A percentile compares a stretch with the other conserved stretches of the same genome.
Evolutionary conservation across 2,797 vertebrate genomes (phyloP).

Genomic region (Bradypodion pumilum): DNA sequence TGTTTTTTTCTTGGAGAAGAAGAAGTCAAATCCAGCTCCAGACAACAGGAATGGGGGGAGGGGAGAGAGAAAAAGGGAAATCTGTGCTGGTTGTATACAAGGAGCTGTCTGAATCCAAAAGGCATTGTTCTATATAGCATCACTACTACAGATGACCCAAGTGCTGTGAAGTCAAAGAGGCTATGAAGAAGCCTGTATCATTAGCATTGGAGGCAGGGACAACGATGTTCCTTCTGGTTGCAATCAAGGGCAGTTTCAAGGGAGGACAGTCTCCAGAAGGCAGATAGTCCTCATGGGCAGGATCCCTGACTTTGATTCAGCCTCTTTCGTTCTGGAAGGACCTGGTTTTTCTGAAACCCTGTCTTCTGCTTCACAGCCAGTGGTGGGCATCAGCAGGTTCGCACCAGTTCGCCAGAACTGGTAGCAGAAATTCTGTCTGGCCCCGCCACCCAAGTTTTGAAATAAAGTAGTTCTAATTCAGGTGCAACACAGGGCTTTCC

Average conservation of each 20-base stretch:
- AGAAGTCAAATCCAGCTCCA: background rate
- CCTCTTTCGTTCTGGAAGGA: constrained; percentile 26
- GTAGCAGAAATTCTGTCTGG: too few relatives aligned
- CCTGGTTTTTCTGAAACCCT: background rate
- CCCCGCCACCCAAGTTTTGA: too few relatives aligned
- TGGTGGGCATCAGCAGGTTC: too few relatives aligned
- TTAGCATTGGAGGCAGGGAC: background rate
- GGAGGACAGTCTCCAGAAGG: constrained; percentile 15
- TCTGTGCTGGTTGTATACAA: constrained; percentile 64
- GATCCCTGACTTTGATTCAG: constrained; percentile 14
- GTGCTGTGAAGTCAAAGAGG: constrained; percentile 2
- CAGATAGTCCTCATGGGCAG: background rate
- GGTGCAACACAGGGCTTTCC: too few relatives aligned
- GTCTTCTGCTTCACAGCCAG: background rate
- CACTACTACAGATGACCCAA: background rate
- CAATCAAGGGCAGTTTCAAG: constrained; percentile 9
- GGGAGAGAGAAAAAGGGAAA: background rate
- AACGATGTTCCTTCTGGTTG: constrained; percentile 12
- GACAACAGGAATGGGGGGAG: background rate
- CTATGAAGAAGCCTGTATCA: background rate
- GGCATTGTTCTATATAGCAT: constrained; percentile 16
- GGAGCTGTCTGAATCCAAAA: background rate
- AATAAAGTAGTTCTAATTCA: too few relatives aligned
- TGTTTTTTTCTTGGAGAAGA: constrained; percentile 5
- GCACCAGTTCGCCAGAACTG: too few relatives aligned